Conservation (phyloP, 2,113 vertebrate species). For the Romanogobio albipinnatus region DNA sequence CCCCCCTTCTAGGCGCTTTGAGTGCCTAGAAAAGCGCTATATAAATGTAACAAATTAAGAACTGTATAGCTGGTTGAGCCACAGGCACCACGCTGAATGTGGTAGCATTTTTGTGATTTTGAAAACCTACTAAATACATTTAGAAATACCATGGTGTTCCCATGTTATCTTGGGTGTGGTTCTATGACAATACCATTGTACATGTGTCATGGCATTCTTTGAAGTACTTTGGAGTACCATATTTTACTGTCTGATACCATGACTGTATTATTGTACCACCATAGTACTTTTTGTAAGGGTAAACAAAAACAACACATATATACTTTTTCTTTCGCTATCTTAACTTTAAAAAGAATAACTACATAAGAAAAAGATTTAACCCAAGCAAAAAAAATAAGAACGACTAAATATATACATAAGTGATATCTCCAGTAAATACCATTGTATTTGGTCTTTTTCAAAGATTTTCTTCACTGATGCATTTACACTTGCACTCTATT, state of each 20-base stretch:
- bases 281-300: background rate
- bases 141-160: background rate
- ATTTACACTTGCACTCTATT: background rate
- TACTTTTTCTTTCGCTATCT: background rate
- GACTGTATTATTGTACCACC: background rate
- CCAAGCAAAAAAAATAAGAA: background rate
- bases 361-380: background rate
- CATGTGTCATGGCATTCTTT: background rate
- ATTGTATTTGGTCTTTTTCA: too few relatives aligned
- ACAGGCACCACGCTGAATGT: background rate
- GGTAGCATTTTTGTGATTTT: background rate
- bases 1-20: too few relatives aligned
- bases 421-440: too few relatives aligned
- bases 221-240: background rate
- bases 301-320: background rate
- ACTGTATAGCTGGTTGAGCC: background rate
- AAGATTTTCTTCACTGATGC: too few relatives aligned
- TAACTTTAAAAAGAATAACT: too few relatives aligned
- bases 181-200: background rate
- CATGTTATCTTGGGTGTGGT: background rate
- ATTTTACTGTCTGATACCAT: background rate
- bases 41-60: too few relatives aligned
- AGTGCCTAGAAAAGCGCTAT: too few relatives aligned
- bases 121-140: background rate
- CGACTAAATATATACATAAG: too few relatives aligned